Evolutionary conservation across 2,113 vertebrate species (phyloP).

Genomic region (Raphicerus campestris): DNA sequence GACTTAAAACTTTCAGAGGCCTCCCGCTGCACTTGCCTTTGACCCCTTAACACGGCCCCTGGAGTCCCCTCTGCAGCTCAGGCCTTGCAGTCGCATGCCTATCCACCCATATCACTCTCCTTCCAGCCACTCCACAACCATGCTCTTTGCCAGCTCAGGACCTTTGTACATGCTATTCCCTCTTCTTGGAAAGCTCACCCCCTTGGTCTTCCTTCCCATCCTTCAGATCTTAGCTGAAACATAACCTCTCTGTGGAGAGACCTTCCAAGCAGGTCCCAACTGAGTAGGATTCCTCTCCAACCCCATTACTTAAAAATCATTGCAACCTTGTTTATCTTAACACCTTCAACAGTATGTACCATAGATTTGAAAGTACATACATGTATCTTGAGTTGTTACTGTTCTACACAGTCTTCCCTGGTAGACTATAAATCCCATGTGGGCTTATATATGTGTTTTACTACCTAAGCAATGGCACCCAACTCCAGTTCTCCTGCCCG

Average conservation of each 20-base stretch:
- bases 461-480: not conserved
- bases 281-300: not conserved
- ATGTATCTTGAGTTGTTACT: not conserved
- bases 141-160: not conserved
- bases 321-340: not conserved
- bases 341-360: not conserved
- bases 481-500: no score
- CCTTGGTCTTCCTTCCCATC: not conserved
- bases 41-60: not conserved
- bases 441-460: not conserved
- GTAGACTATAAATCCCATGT: not conserved
- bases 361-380: not conserved
- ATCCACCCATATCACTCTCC: rapidly evolving
- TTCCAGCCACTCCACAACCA: not conserved
- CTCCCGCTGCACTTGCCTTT: not conserved
- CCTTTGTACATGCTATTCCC: rapidly evolving
- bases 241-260: not conserved
- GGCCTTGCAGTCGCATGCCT: rapidly evolving
- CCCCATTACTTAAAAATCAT: not conserved
- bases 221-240: not conserved
- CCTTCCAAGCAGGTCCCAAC: not conserved
- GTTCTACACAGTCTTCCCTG: not conserved
- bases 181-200: not conserved
- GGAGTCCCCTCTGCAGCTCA: not conserved
- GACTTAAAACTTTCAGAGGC: not conserved